Percentiles rank a stretch among this genome's conserved stretches.
phyloP scores from a whole-genome alignment of 2,113 vertebrate genomes.

The Acrocephalus kingi region DNA sequence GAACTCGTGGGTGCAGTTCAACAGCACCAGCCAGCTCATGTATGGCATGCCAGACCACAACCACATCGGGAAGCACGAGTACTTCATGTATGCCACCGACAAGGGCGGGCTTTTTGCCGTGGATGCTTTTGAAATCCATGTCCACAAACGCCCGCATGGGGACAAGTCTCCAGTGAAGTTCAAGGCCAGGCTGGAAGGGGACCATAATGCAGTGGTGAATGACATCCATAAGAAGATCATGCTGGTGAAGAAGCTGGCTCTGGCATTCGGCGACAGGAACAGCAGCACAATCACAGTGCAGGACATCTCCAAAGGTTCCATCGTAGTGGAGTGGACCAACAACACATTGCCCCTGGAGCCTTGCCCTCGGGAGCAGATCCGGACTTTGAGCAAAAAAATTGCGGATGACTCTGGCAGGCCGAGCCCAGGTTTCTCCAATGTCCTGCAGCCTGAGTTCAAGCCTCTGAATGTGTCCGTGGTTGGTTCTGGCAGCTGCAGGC shows the following conservation, averaged over 20 bases:
- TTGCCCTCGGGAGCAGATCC: constrained; percentile 89
- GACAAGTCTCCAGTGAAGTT: constrained; percentile 88
- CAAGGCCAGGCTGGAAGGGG: constrained; percentile 86
- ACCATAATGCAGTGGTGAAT: constrained; percentile 77
- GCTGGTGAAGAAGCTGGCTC: constrained; percentile 90
- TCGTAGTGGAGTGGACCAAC: constrained; percentile 94
- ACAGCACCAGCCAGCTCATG: constrained; percentile 93
- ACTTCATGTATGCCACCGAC: constrained; percentile 92
- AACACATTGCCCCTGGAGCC: constrained; percentile 86
- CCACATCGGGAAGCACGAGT: constrained; percentile 89
- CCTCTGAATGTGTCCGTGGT: constrained; percentile 82
- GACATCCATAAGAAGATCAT: constrained; percentile 91
- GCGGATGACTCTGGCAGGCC: constrained; percentile 83
- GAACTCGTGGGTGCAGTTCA: constrained; percentile 93
- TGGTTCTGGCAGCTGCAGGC: constrained; percentile 85
- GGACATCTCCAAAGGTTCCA: constrained; percentile 87
- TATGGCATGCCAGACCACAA: constrained; percentile 87
- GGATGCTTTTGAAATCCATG: constrained; percentile 92
- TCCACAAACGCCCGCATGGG: constrained; percentile 82
- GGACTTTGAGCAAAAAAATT: constrained; percentile 82
- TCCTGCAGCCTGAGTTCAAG: constrained; percentile 91
- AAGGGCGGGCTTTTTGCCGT: constrained; percentile 88
- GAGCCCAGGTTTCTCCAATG: constrained; percentile 75
- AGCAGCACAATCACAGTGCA: constrained; percentile 89
- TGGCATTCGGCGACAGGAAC: constrained; percentile 90